Evolutionary conservation across 2,113 vertebrate genomes (phyloP), one percentile per base, ranked within the genome.

Genomic region (Probosciger aterrimus): DNA sequence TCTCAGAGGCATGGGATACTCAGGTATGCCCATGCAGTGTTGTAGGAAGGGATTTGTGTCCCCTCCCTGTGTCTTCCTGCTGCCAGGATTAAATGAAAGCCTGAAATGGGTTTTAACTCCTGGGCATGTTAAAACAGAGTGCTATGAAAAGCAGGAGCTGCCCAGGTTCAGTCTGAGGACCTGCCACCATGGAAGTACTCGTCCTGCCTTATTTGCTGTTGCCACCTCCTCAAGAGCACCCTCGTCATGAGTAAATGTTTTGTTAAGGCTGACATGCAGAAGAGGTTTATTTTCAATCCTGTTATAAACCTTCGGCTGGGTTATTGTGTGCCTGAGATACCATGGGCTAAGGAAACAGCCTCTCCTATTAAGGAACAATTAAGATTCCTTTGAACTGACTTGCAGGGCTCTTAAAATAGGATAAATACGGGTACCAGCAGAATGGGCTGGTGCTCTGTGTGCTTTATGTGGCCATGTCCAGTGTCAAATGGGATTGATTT

Each of bases 371-470:
- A 82, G 67, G 67, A 62, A 35, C n/a, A 63, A 91, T 91, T 91
- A 70, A 91, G 82, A 89, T 91, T 79, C 88, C 88, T 91, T 86
- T 63, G 5, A 86, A 79, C 70, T 94, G 92, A 88, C 95, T 91
- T 0, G 25, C 1, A 49, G 60, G 67, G 81, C 57, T 71, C 57
- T 88, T 76, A n/a, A 82, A 71, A 59, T 6, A 49, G 47, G 52
- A 33, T 41, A 19, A 59, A 41, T 10, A 63, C 10, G 31, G 59
- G 20, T 30, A n/a, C 22, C 2, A 13, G 63, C 2, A 2, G 50
- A 50, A 39, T 2, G 2, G 80, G 27, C 63, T 1, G 7, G 44
- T 33, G 25, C 53, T 41, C 53, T 4, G 60, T 1, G 23, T 27
- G 70, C 80, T 86, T 20, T 2, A 1, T 8, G 12, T 31, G 47